A percentile compares a stretch with the other conserved stretches of the same genome.
phyloP scores from a whole-genome alignment of 2,888 invertebrate species.

The Heliconius erato region DNA sequence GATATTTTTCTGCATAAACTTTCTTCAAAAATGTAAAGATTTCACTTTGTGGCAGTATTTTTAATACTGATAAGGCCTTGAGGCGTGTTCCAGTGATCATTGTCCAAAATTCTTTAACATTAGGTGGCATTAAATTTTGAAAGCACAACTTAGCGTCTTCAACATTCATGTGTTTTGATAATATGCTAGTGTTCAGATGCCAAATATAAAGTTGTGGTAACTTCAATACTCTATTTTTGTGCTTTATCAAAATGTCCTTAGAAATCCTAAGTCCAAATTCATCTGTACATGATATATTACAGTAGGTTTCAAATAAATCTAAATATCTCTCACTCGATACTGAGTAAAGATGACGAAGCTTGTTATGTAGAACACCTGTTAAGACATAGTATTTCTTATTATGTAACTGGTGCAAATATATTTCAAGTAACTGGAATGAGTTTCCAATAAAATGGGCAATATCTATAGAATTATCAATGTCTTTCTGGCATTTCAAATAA shows the following conservation, averaged over 20 bases:
- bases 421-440: conserved; percentile 60
- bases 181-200: conserved; percentile 56
- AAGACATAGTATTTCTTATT: neutral
- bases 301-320: conserved; percentile 61
- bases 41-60: conserved; percentile 60
- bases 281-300: neutral
- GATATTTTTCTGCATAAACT: conserved; percentile 62
- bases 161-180: conserved; percentile 57
- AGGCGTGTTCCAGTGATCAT: conserved; percentile 56
- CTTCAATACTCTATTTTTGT: conserved; percentile 63
- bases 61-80: conserved; percentile 56
- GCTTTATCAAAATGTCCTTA: conserved; percentile 61
- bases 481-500: conserved; percentile 52
- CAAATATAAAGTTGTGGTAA: conserved; percentile 60
- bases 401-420: conserved; percentile 47
- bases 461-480: conserved; percentile 41
- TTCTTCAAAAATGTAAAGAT: conserved; percentile 61
- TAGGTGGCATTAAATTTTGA: conserved; percentile 57
- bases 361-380: conserved; percentile 16
- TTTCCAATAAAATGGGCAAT: conserved; percentile 60
- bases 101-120: conserved; percentile 60
- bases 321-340: conserved; percentile 62
- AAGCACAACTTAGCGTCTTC: conserved; percentile 64
- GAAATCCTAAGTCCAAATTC: conserved; percentile 60
- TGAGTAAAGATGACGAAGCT: conserved; percentile 56